These are phyloP conservation scores for Tamias sibiricus DNA, from an alignment of 2,113 vertebrate species.

Conservation along the genomic window DNA sequence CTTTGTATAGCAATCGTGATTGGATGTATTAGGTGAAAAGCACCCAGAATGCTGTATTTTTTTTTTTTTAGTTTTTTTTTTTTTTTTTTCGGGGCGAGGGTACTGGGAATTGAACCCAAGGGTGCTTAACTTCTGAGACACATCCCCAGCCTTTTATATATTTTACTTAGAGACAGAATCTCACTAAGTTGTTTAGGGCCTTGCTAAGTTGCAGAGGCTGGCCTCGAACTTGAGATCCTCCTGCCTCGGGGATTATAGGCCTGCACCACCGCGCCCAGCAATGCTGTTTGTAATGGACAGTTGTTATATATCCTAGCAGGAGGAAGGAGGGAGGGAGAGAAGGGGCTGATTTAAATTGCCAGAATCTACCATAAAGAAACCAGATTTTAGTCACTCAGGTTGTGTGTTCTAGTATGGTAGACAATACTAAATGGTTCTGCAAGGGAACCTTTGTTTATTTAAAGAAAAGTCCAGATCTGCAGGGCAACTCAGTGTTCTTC, in stretches of 20 bases:
- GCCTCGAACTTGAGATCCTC: too few species aligned
- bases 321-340: neutral
- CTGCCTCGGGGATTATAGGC: too few species aligned
- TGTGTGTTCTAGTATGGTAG: neutral
- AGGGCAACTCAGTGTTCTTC: neutral
- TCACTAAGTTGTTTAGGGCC: too few species aligned
- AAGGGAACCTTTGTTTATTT: neutral
- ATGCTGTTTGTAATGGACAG: neutral
- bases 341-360: neutral
- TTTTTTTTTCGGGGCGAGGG: too few species aligned
- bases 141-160: too few species aligned
- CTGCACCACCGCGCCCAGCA: too few species aligned
- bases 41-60: neutral
- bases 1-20: neutral
- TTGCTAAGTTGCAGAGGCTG: too few species aligned
- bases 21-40: neutral
- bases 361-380: neutral
- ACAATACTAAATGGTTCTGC: neutral
- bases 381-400: neutral
- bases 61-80: too few species aligned
- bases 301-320: neutral
- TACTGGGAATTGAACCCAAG: too few species aligned
- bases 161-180: too few species aligned
- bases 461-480: neutral
- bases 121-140: too few species aligned